Base-by-base conservation (phyloP, 2,888 invertebrate genomes). In the Thalpophila matura region DNA sequence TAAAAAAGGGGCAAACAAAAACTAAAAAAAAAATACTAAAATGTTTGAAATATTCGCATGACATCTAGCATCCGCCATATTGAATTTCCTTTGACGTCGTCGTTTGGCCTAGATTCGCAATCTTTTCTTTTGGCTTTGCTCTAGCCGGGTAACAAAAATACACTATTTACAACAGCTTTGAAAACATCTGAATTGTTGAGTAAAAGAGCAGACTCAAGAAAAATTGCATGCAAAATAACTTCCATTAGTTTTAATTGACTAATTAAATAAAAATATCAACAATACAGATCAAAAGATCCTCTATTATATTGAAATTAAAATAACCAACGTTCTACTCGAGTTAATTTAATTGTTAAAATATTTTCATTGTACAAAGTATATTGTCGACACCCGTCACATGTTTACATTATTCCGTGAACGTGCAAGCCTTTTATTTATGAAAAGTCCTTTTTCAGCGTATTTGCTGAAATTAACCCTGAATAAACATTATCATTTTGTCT, bases 351-450 rank as follows among this genome's bases (percentile, higher is more conserved):
- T 73, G 43, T 45, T 42, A 45, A 68, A 68, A 59, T 63, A 73
- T 54, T 49, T 53, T 65, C 58, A 55, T 14, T 35, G 73, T 76
- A 66, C 73, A 20, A 60, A 49, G 51, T 66, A 57, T 64, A 69
- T 45, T 70, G 72, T 71, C 72, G 55, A 53, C 73, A 66, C 49
- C 55, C 60, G 66, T 57, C 72, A 50, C 49, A 9, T 40, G 60
- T 71, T 40, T 57, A 29, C 59, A 26, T 71, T 35, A 49, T 24
- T 6, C 43, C 27, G 14, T 38, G 54, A 43, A 40, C 35, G 46
- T n/a, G 55, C n/a, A 12, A 55, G 55, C 51, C 54, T 66, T 71
- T 65, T 53, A 71, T 56, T 50, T 53, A 49, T 71, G 66, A 66
- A 66, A 66, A 66, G 20, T 72, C 43, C 33, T 40, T 51, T 64